phyloP scores from a whole-genome alignment of 2,797 vertebrate genomes.

The Aulostomus chinensis region DNA sequence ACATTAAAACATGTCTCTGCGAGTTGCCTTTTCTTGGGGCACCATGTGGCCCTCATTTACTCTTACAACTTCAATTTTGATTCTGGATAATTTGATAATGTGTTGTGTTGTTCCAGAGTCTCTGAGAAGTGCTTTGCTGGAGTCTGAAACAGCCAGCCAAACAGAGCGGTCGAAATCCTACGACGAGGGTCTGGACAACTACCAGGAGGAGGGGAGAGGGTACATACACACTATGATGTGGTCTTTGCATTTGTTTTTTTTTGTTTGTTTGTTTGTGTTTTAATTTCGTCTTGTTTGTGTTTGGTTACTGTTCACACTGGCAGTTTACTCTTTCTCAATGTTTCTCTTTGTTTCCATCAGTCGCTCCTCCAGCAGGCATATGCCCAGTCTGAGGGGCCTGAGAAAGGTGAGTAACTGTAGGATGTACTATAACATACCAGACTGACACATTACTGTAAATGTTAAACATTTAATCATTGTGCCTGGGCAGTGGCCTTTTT shows the following conservation, averaged over 20 bases:
- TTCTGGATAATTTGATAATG: not conserved
- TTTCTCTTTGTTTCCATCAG: constrained; percentile 44
- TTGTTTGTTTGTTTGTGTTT: not conserved
- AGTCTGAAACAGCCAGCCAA: constrained; percentile 85
- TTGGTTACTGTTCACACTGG: no score
- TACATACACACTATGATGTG: constrained; percentile 67
- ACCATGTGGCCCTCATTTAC: not conserved
- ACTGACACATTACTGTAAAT: not conserved
- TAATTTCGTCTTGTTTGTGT: no score
- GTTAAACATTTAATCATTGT: no score
- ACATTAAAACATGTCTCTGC: no score
- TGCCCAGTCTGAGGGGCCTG: constrained; percentile 87
- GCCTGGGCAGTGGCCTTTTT: no score
- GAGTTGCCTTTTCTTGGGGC: no score
- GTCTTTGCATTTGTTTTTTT: not conserved
- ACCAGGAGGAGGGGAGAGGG: constrained; percentile 90
- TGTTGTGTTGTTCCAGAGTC: constrained; percentile 67
- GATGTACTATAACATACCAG: not conserved
- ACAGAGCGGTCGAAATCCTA: constrained; percentile 96
- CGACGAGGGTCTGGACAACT: constrained; percentile 95
- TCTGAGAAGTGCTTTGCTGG: constrained; percentile 85
- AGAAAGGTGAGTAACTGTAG: constrained; percentile 83
- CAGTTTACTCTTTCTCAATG: not conserved
- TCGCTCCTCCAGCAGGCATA: constrained; percentile 85
- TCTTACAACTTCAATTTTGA: not conserved